A percentile compares a stretch with the other conserved stretches of the same genome.
Evolutionary conservation across 2,888 invertebrate genomes (phyloP).

Genomic region (Clanis bilineata): DNA sequence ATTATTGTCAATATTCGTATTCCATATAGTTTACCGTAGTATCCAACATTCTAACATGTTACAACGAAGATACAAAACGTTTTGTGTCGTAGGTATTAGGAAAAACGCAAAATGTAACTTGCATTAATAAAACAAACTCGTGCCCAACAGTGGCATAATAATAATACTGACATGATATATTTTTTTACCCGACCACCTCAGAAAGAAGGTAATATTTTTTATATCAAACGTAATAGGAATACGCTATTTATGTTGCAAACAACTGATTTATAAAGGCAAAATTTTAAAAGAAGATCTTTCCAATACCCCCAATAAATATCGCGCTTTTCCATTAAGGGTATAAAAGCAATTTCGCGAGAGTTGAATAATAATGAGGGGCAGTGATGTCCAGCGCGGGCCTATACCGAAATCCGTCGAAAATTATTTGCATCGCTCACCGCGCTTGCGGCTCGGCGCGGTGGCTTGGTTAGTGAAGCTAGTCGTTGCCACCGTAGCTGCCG

Average conservation of each 20-base stretch:
- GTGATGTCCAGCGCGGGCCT: conserved; percentile 70
- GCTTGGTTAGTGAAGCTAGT: conserved; percentile 35
- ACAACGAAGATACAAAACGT: too few relatives aligned
- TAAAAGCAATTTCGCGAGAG: conserved; percentile 80
- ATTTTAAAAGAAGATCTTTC: conserved; percentile 61
- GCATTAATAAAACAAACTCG: too few relatives aligned
- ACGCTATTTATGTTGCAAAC: conserved; percentile 48
- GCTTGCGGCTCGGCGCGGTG: conserved; percentile 49
- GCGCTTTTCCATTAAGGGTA: conserved; percentile 79
- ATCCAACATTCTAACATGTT: too few relatives aligned
- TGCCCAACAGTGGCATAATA: too few relatives aligned
- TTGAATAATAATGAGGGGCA: conserved; percentile 80
- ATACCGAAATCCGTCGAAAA: conserved; percentile 53
- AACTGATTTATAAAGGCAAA: conserved; percentile 40
- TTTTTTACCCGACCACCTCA: too few relatives aligned
- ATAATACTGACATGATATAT: too few relatives aligned
- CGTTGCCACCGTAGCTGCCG: conserved; percentile 17
- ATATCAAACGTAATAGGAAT: conserved; percentile 46
- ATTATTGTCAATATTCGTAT: too few relatives aligned
- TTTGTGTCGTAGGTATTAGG: too few relatives aligned
- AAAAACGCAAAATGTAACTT: too few relatives aligned
- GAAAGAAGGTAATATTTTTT: too few relatives aligned
- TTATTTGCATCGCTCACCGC: conserved; percentile 76
- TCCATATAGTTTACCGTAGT: too few relatives aligned
- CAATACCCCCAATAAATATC: conserved; percentile 75